Base-by-base conservation (phyloP, 2,113 vertebrate species). In the Osmerus eperlanus region DNA sequence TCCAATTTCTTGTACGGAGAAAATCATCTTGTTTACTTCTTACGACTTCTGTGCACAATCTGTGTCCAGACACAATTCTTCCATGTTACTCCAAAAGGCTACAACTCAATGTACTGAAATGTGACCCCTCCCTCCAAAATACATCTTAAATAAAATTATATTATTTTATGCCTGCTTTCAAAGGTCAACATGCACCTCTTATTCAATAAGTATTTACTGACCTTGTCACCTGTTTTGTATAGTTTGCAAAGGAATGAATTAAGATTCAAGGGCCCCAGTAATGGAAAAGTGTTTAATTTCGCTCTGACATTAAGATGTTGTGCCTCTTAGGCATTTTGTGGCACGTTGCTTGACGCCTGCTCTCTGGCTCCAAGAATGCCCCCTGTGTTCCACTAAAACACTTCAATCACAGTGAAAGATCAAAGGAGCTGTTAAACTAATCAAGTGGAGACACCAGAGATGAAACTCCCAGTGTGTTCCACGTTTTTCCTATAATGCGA, bases 401-500 rank as follows among this genome's bases (percentile, higher is more conserved):
- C 95, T 95, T 93, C 94, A 96, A 97, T 96, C 95, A 95, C 94
- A 92, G 90, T 91, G 89, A 97, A 98, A 98, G 95, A 96, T 95
- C 95, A 98, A 94, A 94, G 89, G 83, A 93, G 92, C 90, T 95
- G 95, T 96, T 95, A 96, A 98, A 93, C 93, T 94, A 96, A 94
- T 93, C 94, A 98, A 96, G 95, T 88, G 89, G 90, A 90, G 88
- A 89, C 88, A 90, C 80, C 71, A 87, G 86, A 87, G 88, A 91
- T 85, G 86, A 81, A 88, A 88, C 89, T 86, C 81, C 76, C 91
- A 86, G 64, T 86, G 61, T 70, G 86, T 86, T 86, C 84, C 79
- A 56, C 80, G 71, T 78, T 85, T 89, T 86, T 85, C 82, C 82
- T 81, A 87, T 87, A 86, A 83, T 61, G 36, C 59, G 60, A 36